Conservation (phyloP, 2,113 vertebrate genomes). For the Clarias gariepinus region DNA sequence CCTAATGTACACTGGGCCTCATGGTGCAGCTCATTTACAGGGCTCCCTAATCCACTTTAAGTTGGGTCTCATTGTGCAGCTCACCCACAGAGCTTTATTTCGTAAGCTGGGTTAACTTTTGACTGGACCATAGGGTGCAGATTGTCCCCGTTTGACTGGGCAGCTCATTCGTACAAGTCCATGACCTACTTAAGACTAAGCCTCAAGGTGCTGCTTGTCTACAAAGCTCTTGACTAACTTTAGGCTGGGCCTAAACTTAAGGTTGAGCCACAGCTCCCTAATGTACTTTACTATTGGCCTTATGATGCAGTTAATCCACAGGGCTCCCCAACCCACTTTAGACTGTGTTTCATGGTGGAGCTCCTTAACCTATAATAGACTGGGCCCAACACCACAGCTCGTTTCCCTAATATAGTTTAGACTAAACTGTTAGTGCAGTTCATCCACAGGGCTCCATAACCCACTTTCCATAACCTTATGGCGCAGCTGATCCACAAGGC, state of each 20-base stretch:
- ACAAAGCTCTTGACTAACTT: slow-evolving; percentile 10
- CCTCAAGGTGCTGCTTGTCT: slow-evolving; percentile 18
- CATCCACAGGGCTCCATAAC: background rate
- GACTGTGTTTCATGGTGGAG: background rate
- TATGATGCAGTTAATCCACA: background rate
- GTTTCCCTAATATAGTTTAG: too few species aligned
- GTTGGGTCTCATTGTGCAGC: slow-evolving; percentile 25
- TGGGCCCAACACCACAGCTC: too few species aligned
- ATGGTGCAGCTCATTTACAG: background rate
- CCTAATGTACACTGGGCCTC: background rate
- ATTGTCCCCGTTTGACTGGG: background rate
- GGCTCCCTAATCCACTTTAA: background rate
- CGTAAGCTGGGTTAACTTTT: background rate
- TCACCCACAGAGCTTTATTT: slow-evolving; percentile 11
- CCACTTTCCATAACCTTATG: background rate
- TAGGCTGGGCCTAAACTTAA: background rate
- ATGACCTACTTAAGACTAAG: slow-evolving; percentile 19
- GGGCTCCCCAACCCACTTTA: background rate
- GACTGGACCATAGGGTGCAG: background rate
- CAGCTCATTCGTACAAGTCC: slow-evolving; percentile 20
- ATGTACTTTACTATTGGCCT: background rate
- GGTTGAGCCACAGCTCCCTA: slow-evolving; percentile 2
- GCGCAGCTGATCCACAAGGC: background rate
- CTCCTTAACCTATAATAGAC: background rate
- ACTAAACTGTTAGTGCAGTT: background rate